Base-by-base conservation (phyloP, 2,113 vertebrate genomes). In the Seriola aureovittata region DNA sequence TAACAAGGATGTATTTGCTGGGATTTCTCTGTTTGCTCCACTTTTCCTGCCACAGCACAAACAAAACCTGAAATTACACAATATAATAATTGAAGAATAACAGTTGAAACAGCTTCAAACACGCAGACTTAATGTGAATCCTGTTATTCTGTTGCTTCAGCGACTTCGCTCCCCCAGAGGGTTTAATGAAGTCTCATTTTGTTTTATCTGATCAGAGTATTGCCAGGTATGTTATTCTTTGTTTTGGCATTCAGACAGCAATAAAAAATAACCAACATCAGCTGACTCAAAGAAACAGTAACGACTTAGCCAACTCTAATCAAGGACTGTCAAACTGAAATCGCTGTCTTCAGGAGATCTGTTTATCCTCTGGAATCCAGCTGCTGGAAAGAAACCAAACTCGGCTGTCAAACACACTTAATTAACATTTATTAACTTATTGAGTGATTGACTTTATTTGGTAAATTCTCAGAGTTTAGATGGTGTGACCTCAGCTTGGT, bases 161-260 rank as follows among this genome's bases (percentile, higher is more conserved):
- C 14, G 14, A n/a, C 6, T 17, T n/a, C 4, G 12, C 50, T 11
- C 8, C 29, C 46, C 57, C 50, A 2, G 21, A 73, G 65, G 70
- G 36, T 72, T 84, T 81, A 71, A 81, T 81, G 64, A 80, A 68
- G 69, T 32, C 67, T 66, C 1, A 23, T 81, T 80, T 58, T 54
- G 36, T 66, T 73, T 29, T 70, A 68, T 76, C 42, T 80, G 54
- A 65, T 85, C n/a, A 65, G 13, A 17, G 16, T 32, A n/a, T 64
- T 74, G 16, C 74, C 55, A 42, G 46, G 75, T 76, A 23, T 38
- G 25, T 44, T 55, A 29, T 54, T 52, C 36, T 44, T 62, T 36
- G n/a, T 42, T 78, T 81, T 55, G 34, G 16, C 14, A 23, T 52
- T n/a, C 21, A 5, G 54, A n/a, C 52, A 4, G 10, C 11, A 25